Base-by-base conservation (phyloP, 2,797 vertebrate species). In the Anas georgica region DNA sequence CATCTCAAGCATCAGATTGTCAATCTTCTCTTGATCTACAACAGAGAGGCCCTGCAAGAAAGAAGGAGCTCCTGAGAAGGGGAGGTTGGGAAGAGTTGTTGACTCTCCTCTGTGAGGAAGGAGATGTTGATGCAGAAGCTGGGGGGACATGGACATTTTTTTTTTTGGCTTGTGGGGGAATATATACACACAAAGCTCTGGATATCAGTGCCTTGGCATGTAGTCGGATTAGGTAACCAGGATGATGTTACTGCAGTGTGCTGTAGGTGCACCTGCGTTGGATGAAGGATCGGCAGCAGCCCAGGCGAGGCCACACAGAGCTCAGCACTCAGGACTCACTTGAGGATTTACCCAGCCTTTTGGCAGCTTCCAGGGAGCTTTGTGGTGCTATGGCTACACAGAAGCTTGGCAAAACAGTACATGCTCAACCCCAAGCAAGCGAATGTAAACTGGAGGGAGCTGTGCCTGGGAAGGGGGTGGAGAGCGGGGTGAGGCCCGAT, bases 1-100 rank as follows among this genome's bases (percentile, higher is more conserved):
- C 96, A 98, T 68, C 91, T 98, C 97, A 68, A 98, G 89, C 98
- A 98, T 98, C 90, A 98, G 86, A 12, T 96, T 97, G 91, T 98
- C 98, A 70, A 98, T 97, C 86, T 98, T 98, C 96, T 98, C 98
- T 86, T 98, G 98, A 70, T 98, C 98, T 86, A 98, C 96, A 13
- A 98, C 98, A 5, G 97, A 98, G 72, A 98, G 81, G 33, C 97
- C 98, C 98, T 98, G 94, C 67, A 77, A 91, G 77, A 95, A 94
- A 97, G 84, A 90, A 87, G 94, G 3, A 54, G 39, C 13, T 94
- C 48, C 58, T 97, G 77, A 96, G 90, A 76, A 56, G 29, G 60
- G 46, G 63, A 69, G 3, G 5, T 45, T 15, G 58, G 62, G 63
- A 48, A 76, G 66, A 66, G 45, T 55, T 46, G 17, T 62, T 75